Evolutionary conservation across 2,113 vertebrate genomes (phyloP).

Genomic region (Caretta caretta): DNA sequence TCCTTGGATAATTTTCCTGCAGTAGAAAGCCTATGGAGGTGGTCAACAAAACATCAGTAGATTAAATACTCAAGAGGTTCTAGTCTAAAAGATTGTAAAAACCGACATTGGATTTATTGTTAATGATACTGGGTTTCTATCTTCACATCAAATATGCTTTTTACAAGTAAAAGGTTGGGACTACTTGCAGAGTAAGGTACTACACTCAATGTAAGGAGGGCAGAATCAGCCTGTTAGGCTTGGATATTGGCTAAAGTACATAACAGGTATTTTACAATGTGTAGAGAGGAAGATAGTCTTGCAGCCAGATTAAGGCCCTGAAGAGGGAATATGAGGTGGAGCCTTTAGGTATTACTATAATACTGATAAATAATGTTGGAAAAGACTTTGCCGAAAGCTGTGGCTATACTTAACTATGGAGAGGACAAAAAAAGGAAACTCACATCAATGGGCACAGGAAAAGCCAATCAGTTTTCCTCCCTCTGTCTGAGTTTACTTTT

Average conservation of each 20-base stretch:
- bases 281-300: conserved; percentile 3
- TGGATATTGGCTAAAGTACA: background rate
- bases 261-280: background rate
- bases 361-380: conserved; percentile 18
- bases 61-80: background rate
- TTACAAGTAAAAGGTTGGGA: background rate
- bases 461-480: background rate
- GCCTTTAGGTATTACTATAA: conserved; percentile 15
- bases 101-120: background rate
- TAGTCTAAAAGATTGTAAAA: background rate
- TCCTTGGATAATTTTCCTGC: background rate
- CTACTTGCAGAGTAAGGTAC: background rate
- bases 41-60: background rate
- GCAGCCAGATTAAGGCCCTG: background rate
- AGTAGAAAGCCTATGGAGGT: background rate
- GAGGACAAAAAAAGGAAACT: conserved; percentile 2
- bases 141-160: background rate
- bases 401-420: background rate
- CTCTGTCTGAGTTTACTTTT: background rate
- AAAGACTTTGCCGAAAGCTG: conserved; percentile 10
- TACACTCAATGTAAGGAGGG: background rate
- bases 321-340: conserved; percentile 38
- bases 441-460: background rate
- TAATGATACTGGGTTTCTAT: background rate
- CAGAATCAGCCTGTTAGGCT: background rate